Evolutionary conservation across 2,797 vertebrate species (phyloP).

Genomic region (Gouania willdenowi): DNA sequence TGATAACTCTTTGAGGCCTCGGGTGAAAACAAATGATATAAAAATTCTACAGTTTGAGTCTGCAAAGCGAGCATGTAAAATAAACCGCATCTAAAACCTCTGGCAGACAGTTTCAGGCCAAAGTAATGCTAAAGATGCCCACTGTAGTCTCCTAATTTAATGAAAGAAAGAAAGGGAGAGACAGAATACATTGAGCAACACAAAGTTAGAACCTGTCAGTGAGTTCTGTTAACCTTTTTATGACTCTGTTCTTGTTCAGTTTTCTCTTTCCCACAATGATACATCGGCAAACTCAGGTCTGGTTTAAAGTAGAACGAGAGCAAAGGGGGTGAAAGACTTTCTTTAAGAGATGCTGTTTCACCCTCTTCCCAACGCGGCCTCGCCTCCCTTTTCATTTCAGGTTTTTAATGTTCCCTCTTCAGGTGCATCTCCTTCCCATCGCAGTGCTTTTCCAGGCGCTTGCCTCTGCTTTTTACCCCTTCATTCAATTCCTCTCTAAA

Average conservation of each 20-base stretch:
- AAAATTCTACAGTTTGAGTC: too few species aligned
- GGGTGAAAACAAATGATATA: too few species aligned
- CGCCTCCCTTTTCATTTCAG: constrained; percentile 26
- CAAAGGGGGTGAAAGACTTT: too few species aligned
- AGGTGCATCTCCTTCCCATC: constrained; percentile 19
- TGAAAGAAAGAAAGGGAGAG: too few species aligned
- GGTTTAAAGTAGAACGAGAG: constrained; percentile 25
- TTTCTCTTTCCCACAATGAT: constrained; percentile 20
- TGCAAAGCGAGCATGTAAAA: too few species aligned
- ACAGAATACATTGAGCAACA: constrained; percentile 19
- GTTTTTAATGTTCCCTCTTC: constrained; percentile 38
- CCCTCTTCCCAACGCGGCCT: constrained; percentile 30
- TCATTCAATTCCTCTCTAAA: constrained; percentile 13
- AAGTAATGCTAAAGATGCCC: constrained; percentile 2
- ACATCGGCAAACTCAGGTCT: constrained; percentile 22
- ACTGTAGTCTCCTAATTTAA: constrained; percentile 18
- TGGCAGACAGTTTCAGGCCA: constrained; percentile 34
- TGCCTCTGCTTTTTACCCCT: constrained; percentile 10
- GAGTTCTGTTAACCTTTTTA: constrained; percentile 53
- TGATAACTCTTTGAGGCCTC: too few species aligned
- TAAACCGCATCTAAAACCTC: neutral
- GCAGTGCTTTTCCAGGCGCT: constrained; percentile 9
- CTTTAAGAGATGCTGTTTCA: constrained; percentile 43
- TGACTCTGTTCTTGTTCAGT: constrained; percentile 26
- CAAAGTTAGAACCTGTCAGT: constrained; percentile 21